phyloP scores from a whole-genome alignment of 2,797 vertebrate genomes.

The Gastrophryne carolinensis region DNA sequence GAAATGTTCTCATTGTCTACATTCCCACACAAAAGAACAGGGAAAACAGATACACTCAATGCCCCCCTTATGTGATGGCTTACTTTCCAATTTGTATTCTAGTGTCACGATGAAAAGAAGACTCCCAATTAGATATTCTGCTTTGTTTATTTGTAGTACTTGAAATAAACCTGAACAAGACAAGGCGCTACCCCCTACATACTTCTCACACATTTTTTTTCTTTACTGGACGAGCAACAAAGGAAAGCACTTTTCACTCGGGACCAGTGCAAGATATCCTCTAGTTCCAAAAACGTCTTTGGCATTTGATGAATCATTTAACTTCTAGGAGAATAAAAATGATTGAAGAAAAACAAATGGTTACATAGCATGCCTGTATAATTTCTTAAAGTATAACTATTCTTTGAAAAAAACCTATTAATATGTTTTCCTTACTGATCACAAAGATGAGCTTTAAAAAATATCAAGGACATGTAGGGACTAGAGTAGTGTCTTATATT shows the following conservation, averaged over 20 bases:
- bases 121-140: conserved; percentile 1
- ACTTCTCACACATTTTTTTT: neutral
- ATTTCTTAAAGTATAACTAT: too few species aligned
- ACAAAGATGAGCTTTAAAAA: too few species aligned
- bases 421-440: too few species aligned
- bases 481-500: too few species aligned
- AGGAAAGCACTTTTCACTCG: conserved; percentile 2
- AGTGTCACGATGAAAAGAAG: neutral
- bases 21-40: neutral
- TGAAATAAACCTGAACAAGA: neutral
- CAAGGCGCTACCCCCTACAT: neutral
- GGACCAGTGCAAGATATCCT: neutral
- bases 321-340: neutral
- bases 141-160: conserved; percentile 24
- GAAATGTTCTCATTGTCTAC: neutral
- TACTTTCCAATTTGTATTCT: conserved; percentile 10
- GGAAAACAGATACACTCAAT: neutral
- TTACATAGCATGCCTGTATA: neutral
- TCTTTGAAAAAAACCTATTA: too few species aligned
- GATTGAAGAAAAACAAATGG: neutral
- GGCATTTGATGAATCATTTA: neutral
- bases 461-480: too few species aligned
- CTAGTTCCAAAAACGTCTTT: neutral
- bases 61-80: neutral
- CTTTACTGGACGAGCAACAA: conserved; percentile 17